A percentile compares a stretch with the other conserved stretches of the same genome.
Evolutionary conservation across 2,797 vertebrate genomes (phyloP).

Genomic region (Geotria australis): DNA sequence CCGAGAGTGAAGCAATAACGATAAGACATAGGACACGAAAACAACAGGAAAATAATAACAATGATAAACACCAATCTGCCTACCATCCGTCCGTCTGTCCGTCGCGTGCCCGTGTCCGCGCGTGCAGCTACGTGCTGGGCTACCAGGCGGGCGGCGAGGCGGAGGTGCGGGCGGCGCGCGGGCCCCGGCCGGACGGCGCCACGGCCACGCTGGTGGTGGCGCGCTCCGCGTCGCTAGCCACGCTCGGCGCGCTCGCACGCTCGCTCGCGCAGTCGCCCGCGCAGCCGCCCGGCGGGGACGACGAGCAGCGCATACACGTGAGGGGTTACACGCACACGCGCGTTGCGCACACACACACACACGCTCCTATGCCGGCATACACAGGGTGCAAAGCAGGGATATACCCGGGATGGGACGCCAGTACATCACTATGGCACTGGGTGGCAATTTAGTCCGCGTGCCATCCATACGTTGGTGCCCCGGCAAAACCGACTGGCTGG

Average conservation of each 20-base stretch:
- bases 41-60: no score
- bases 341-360: not conserved
- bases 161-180: slow-evolving; percentile 25
- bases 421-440: no score
- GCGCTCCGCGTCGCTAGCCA: slow-evolving; percentile 11
- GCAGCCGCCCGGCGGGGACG: not conserved
- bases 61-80: no score
- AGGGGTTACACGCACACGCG: not conserved
- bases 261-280: not conserved
- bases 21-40: no score
- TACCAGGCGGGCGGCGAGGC: slow-evolving; percentile 41
- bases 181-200: slow-evolving; percentile 13
- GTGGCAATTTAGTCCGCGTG: no score
- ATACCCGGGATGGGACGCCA: no score
- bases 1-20: no score
- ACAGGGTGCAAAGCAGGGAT: no score
- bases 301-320: no score
- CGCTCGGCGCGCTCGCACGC: not conserved
- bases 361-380: not conserved
- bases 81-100: no score
- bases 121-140: slow-evolving; percentile 44
- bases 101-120: slow-evolving; percentile 1
- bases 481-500: no score
- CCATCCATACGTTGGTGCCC: no score
- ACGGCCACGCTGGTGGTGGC: slow-evolving; percentile 49